Percentiles rank a stretch among this genome's conserved stretches.
phyloP scores from a whole-genome alignment of 2,888 invertebrate genomes.

The Serripes groenlandicus region DNA sequence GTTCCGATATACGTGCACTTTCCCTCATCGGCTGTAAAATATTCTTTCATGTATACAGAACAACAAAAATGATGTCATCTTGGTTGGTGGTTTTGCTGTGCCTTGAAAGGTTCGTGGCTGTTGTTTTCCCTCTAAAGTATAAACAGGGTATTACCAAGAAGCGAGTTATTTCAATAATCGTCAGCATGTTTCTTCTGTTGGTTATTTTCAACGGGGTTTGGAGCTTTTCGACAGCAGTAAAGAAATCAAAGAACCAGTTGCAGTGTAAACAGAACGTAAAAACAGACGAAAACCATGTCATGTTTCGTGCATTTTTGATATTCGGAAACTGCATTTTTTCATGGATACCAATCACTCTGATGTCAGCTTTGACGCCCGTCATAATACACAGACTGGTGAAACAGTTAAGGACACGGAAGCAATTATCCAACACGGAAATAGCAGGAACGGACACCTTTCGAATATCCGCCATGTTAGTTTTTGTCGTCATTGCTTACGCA shows the following conservation, averaged over 20 bases:
- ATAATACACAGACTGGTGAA: slow-evolving; percentile 47
- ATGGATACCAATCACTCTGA: slow-evolving; percentile 50
- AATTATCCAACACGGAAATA: no score
- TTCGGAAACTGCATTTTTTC: slow-evolving; percentile 49
- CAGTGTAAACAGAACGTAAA: slow-evolving; percentile 53
- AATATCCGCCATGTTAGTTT: slow-evolving; percentile 66
- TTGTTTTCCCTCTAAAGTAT: slow-evolving; percentile 67
- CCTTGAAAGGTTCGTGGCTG: slow-evolving; percentile 71
- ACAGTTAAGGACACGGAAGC: neutral
- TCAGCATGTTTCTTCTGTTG: slow-evolving; percentile 39
- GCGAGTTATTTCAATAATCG: slow-evolving; percentile 41
- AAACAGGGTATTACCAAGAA: slow-evolving; percentile 62
- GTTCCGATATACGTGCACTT: slow-evolving; percentile 67
- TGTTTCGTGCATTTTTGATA: slow-evolving; percentile 29
- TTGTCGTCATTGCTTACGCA: slow-evolving; percentile 67
- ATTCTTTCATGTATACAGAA: slow-evolving; percentile 66
- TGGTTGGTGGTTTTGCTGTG: slow-evolving; percentile 72
- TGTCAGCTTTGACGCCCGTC: slow-evolving; percentile 55
- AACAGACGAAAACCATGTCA: slow-evolving; percentile 10
- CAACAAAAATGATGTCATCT: slow-evolving; percentile 72
- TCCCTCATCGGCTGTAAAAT: slow-evolving; percentile 60
- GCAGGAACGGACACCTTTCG: slow-evolving; percentile 26
- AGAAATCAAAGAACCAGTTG: slow-evolving; percentile 18
- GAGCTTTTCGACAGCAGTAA: slow-evolving; percentile 61
- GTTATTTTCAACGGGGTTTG: slow-evolving; percentile 60